A percentile compares a stretch with the other conserved stretches of the same genome.
Conservation (phyloP, 2,888 invertebrate species). For the Zaprionus obscuricornis region DNA sequence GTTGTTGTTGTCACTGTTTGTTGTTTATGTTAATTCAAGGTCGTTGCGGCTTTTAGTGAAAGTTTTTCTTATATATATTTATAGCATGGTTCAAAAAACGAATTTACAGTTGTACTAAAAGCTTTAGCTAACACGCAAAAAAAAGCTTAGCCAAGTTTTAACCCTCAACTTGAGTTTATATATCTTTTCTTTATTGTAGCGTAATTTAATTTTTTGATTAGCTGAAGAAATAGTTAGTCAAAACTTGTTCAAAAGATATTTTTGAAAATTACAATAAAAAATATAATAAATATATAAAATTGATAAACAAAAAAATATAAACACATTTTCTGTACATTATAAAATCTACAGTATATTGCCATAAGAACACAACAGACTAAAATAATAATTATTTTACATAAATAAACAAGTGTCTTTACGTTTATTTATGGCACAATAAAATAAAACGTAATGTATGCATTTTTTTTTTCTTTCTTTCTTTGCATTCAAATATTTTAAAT, state of each 20-base stretch:
- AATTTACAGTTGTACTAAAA: background rate
- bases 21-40: constrained; percentile 49
- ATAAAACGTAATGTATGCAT: constrained; percentile 30
- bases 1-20: constrained; percentile 16
- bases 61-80: background rate
- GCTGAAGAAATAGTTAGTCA: no score
- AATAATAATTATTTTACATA: background rate
- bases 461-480: constrained; percentile 4
- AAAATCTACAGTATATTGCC: no score
- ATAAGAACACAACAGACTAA: no score
- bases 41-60: constrained; percentile 27
- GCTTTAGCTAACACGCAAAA: background rate
- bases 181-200: no score
- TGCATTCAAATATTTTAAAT: constrained; percentile 8
- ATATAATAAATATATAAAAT: no score
- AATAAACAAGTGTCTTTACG: background rate
- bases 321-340: no score
- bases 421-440: background rate
- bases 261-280: no score
- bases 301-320: no score
- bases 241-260: no score
- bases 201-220: no score
- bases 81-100: background rate
- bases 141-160: background rate
- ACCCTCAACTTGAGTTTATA: no score